Evolutionary conservation across 2,888 invertebrate species (phyloP), one percentile per base, ranked within the genome.

Genomic region (Rhingia rostrata): DNA sequence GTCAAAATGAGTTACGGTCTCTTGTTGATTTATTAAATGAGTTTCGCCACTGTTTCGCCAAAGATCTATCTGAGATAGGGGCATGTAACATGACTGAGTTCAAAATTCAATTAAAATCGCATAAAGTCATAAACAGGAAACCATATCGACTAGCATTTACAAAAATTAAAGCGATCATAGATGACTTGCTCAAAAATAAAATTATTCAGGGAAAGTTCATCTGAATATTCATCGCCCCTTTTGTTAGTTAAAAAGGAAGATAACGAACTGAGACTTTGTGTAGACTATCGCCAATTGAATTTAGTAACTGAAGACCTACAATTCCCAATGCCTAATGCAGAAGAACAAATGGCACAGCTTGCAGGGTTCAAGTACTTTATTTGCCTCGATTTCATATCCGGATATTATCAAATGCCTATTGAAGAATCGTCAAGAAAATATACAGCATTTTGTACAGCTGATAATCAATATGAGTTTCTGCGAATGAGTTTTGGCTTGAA

Each of bases 201-300:
- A 74, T 51, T 6, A 53, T 75, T 51, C 58, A 33, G n/a, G 32
- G 66, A 75, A 49, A 66, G 66, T n/a, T 60, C 35, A 4, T 75
- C 66, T 12, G 53, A 60, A 5, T 67, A 58, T 37, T 67, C 60
- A 6, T 75, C 67, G 6, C 60, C 67, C 0, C 51, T 75, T 30
- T 53, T 75, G 33, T 9, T 75, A 4, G 51, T 56, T 3, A 64
- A 56, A 58, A 74, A 56, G n/a, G 43, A 74, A n/a, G 58, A 74
- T 6, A 41, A 49, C 41, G 56, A 64, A 7, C 22, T 49, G 10
- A 63, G 73, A 30, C n/a, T 72, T 0, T 72, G 70, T 43, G 22
- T 54, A 7, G 73, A 73, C 5, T 73, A 54, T 10, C n/a, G 54
- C 0, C 14, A 47, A 33, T 37, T 74, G 0, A 74, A 74, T 43